Conservation (phyloP, 2,113 vertebrate genomes). For the Piaya cayana region DNA sequence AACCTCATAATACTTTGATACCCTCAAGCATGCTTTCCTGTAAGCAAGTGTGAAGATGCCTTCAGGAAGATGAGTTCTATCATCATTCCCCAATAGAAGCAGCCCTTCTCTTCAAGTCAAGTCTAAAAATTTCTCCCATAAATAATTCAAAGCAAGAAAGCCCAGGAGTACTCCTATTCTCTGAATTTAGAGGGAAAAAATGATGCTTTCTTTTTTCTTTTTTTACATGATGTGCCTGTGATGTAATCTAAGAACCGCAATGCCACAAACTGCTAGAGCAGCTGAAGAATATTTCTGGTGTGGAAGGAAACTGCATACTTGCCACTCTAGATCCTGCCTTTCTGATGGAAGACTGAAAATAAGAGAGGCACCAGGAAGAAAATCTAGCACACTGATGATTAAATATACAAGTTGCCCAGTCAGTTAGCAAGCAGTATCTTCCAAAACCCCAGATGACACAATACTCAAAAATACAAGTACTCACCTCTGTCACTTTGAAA, state of each 20-base stretch:
- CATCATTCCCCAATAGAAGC: not conserved
- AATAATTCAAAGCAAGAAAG: not conserved
- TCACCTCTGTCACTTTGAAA: not conserved
- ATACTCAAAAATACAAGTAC: not conserved
- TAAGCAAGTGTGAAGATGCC: not conserved
- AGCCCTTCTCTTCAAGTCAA: not conserved
- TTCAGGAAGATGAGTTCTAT: not conserved
- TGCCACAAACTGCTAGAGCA: not conserved
- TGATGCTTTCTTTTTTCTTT: no score
- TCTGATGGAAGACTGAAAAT: not conserved
- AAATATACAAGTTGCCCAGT: not conserved
- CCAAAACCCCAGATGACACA: not conserved
- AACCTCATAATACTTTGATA: not conserved
- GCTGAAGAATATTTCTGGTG: not conserved
- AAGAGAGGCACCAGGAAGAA: not conserved
- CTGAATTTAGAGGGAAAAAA: not conserved
- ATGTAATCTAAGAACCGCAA: not conserved
- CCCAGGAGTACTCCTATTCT: not conserved
- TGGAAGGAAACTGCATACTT: not conserved
- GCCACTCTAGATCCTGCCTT: not conserved
- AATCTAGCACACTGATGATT: not conserved
- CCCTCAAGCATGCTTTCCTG: not conserved
- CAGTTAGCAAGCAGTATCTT: not conserved
- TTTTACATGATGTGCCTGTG: not conserved
- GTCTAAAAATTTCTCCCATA: not conserved